Base-by-base conservation (phyloP, 2,113 vertebrate genomes). In the Ciconia stormi region DNA sequence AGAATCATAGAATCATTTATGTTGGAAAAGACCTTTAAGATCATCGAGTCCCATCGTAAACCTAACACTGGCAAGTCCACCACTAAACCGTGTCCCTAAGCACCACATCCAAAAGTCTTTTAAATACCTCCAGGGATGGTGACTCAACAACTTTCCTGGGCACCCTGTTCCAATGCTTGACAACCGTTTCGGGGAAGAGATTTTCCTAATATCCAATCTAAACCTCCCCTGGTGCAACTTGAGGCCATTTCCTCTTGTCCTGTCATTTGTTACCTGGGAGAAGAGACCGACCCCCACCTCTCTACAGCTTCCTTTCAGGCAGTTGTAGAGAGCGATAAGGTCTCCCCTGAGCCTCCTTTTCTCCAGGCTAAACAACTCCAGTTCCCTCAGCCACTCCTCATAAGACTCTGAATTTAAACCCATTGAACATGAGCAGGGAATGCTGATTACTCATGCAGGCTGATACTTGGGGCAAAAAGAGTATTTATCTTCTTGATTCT, bases 81-180 rank as follows among this genome's bases (percentile, higher is more conserved):
- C 25, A n/a, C 30, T 67, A 67, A 49, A 86, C 42, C 9, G 20
- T 11, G 27, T 17, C 49, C 16, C 52, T 16, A 46, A 53, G 16
- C 3, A 2, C 13, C 47, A 26, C 18, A 23, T 15, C 34, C n/a
- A n/a, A 21, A 7, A 1, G 1, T 23, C 13, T 36, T n/a, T n/a
- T 22, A n/a, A 49, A 56, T 15, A 25, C 23, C n/a, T 56, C 11
- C 30, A 42, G 9, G 16, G 23, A n/a, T 30, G 58, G 16, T 18
- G 19, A 40, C 30, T 65, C 13, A 9, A 56, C 10, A 34, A 20
- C 7, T 32, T 44, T 34, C n/a, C 25, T 65, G 30, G 29, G 23
- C n/a, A 65, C 49, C 25, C 25, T 8, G 4, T 30, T 65, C 29
- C 16, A 63, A 7, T n/a, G 13, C 9, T 30, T 14, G 19, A 49